Conservation (phyloP, 1,140 invertebrate species). For the Scylla paramamosain region DNA sequence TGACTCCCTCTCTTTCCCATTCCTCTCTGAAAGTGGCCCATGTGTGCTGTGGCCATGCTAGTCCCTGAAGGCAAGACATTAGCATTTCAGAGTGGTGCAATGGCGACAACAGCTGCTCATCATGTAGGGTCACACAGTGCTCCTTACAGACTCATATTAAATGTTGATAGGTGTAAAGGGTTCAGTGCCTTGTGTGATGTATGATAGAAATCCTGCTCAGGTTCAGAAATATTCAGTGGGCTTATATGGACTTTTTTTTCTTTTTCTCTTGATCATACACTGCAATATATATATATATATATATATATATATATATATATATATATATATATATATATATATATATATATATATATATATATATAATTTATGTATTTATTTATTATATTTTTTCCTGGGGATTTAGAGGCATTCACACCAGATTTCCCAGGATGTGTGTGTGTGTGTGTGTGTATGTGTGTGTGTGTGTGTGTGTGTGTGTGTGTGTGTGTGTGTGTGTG, state of each 20-base stretch:
- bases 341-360: no score
- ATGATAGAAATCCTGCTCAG: background rate
- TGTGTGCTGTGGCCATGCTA: background rate
- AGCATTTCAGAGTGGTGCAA: background rate
- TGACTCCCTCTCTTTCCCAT: no score
- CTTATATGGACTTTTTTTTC: background rate
- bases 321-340: no score
- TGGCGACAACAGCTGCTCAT: conserved; percentile 12
- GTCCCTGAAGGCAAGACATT: background rate
- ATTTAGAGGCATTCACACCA: no score
- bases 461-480: no score
- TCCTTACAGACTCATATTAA: background rate
- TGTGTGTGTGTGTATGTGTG: no score
- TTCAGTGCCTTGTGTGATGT: background rate
- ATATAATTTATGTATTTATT: no score
- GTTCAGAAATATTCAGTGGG: background rate
- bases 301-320: background rate
- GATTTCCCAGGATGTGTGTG: no score
- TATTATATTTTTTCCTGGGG: no score
- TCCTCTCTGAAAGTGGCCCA: no score
- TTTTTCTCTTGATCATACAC: background rate
- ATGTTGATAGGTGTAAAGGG: background rate
- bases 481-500: no score
- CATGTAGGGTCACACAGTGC: background rate
- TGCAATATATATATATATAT: no score